Evolutionary conservation across 2,888 invertebrate genomes (phyloP).

Genomic region (Cremastinae sp.): DNA sequence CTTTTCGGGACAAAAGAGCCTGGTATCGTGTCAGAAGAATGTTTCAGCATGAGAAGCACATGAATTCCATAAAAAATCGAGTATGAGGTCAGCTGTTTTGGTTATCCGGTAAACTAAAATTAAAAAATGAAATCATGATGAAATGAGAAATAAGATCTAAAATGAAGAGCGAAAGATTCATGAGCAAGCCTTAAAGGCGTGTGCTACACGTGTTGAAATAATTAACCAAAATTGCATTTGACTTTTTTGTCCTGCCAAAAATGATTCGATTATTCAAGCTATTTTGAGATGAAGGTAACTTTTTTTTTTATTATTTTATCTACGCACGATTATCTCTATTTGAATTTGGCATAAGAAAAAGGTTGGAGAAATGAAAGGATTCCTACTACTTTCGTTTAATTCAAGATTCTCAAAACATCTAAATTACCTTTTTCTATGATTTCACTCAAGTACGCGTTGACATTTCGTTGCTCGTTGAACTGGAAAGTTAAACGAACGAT

Average conservation of each 20-base stretch:
- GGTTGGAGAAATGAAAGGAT: not conserved
- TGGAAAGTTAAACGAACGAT: too few species aligned
- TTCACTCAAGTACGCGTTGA: not conserved
- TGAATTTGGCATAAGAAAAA: not conserved
- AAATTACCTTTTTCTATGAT: constrained; percentile 4
- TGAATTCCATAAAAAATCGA: too few species aligned
- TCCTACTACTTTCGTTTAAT: not conserved
- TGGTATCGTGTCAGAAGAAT: too few species aligned
- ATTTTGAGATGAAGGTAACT: constrained; percentile 36
- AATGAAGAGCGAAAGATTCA: too few species aligned
- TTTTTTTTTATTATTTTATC: constrained; percentile 45
- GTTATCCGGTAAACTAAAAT: constrained; percentile 3
- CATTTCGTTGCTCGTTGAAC: not conserved
- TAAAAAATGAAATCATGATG: not conserved
- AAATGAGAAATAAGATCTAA: too few species aligned
- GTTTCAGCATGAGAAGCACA: too few species aligned
- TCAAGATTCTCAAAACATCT: not conserved
- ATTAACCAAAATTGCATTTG: not conserved
- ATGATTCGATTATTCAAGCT: constrained; percentile 4
- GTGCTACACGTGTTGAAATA: not conserved
- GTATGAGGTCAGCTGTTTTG: too few species aligned
- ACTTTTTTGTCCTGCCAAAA: not conserved
- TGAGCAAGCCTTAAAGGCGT: not conserved
- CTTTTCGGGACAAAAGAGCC: too few species aligned
- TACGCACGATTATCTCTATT: constrained; percentile 8